A percentile compares a stretch with the other conserved stretches of the same genome.
Evolutionary conservation across 2,797 vertebrate species (phyloP).

Genomic region (Alauda arvensis): DNA sequence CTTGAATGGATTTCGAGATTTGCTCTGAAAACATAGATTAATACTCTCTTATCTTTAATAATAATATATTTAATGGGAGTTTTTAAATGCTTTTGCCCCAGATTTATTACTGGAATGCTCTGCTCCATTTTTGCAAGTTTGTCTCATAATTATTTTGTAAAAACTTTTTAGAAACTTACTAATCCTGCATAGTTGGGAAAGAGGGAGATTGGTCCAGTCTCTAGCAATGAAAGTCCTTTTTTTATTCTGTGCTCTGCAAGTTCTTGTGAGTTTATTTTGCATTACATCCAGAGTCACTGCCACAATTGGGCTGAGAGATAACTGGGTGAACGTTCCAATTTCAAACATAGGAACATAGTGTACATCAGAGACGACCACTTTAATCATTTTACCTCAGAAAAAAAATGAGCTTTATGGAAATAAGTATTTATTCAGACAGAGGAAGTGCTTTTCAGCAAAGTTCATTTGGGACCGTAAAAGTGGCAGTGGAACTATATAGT

Average conservation of each 20-base stretch:
- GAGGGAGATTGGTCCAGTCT: background rate
- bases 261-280: background rate
- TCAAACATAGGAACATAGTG: background rate
- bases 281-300: background rate
- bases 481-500: background rate
- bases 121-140: background rate
- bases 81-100: background rate
- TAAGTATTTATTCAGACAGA: background rate
- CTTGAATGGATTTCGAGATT: background rate
- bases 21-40: background rate
- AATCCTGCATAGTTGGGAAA: background rate
- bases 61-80: background rate
- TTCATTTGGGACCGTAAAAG: background rate
- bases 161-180: background rate
- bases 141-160: background rate
- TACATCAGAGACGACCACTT: background rate
- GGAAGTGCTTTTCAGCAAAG: background rate
- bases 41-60: background rate
- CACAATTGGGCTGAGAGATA: background rate
- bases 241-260: background rate
- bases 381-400: background rate
- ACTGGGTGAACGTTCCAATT: background rate
- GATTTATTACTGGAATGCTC: background rate
- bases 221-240: background rate
- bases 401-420: background rate